A percentile compares a stretch with the other conserved stretches of the same genome.
phyloP scores from a whole-genome alignment of 2,113 vertebrate genomes.

The Reinhardtius hippoglossoides region DNA sequence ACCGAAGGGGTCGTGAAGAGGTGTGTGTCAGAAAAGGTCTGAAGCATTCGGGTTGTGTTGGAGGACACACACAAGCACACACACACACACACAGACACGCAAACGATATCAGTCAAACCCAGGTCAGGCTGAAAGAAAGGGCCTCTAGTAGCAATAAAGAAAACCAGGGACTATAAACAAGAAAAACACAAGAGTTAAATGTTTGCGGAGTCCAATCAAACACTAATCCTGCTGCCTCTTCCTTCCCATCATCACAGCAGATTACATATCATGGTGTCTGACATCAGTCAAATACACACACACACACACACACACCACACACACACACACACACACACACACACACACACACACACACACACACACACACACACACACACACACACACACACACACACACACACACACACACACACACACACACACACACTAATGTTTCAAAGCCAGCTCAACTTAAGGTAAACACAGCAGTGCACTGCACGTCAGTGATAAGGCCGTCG shows the following conservation, averaged over 20 bases:
- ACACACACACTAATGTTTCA: conserved; percentile 55
- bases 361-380: background rate
- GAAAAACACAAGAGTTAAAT: conserved; percentile 11
- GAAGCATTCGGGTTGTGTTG: conserved; percentile 38
- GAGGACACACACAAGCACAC: conserved; percentile 1
- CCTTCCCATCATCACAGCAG: conserved; percentile 35
- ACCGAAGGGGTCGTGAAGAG: conserved; percentile 32
- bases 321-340: background rate
- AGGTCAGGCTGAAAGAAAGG: background rate
- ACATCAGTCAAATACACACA: conserved; percentile 41
- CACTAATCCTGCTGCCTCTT: conserved; percentile 44
- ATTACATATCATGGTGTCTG: conserved; percentile 26
- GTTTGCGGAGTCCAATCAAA: conserved; percentile 33
- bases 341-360: conserved; percentile 1
- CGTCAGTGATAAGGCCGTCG: conserved; percentile 72
- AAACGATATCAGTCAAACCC: too few relatives aligned
- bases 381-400: background rate
- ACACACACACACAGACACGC: conserved; percentile 18
- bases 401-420: background rate
- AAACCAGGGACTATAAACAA: background rate
- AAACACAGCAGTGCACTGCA: conserved; percentile 70
- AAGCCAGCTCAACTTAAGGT: conserved; percentile 64
- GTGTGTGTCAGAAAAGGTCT: conserved; percentile 34
- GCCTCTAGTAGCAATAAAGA: background rate
- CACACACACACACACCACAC: background rate